Evolutionary conservation across 2,888 invertebrate genomes (phyloP).

Genomic region (Electrophaes corylata): DNA sequence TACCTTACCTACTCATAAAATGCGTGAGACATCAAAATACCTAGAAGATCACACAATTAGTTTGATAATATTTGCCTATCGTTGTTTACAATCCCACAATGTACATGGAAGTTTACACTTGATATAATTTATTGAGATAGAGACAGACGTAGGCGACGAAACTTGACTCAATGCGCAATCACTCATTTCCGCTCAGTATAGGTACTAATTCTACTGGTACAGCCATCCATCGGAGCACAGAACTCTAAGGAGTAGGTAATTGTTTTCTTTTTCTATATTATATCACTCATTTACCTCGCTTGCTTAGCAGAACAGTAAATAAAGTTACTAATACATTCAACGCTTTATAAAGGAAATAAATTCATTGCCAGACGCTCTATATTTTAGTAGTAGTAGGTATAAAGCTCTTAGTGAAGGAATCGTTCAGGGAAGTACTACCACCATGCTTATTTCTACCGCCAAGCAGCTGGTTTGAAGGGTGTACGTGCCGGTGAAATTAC

Average conservation of each 20-base stretch:
- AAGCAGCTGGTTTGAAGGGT: too few species aligned
- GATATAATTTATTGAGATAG: constrained; percentile 47
- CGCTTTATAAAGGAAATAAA: too few species aligned
- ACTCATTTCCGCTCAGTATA: constrained; percentile 55
- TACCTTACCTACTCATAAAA: neutral
- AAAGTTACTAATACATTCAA: too few species aligned
- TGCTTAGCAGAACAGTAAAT: too few species aligned
- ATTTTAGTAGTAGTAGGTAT: too few species aligned
- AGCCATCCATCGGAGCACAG: constrained; percentile 29
- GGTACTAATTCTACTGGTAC: constrained; percentile 11
- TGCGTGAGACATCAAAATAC: constrained; percentile 21
- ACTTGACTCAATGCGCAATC: constrained; percentile 60
- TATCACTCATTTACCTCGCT: too few species aligned
- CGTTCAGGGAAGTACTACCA: too few species aligned
- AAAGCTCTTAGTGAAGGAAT: too few species aligned
- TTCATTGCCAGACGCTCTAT: too few species aligned
- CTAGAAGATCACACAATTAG: constrained; percentile 31
- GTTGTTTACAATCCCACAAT: constrained; percentile 43
- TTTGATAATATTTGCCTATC: constrained; percentile 32
- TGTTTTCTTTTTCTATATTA: neutral
- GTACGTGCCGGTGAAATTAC: too few species aligned
- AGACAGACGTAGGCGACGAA: constrained; percentile 47
- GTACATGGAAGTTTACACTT: constrained; percentile 42
- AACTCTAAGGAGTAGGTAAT: constrained; percentile 28
- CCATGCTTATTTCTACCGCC: too few species aligned